These are phyloP conservation scores for Dicrurus megarhynchus DNA, from an alignment of 2,113 vertebrate species.

Conservation along the genomic window DNA sequence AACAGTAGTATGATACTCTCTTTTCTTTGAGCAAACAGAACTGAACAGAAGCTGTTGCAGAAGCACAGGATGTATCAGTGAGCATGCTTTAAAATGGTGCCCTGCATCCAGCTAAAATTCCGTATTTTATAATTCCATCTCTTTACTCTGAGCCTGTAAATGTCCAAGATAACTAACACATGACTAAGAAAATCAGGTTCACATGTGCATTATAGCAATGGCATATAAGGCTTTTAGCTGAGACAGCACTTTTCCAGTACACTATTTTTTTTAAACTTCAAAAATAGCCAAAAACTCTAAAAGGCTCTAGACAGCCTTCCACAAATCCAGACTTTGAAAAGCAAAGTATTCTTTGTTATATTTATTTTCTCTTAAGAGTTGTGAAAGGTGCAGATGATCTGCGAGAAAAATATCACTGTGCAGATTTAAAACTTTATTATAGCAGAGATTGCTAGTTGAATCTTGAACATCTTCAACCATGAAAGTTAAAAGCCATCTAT, in stretches of 20 bases:
- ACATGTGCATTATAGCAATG: background rate
- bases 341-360: background rate
- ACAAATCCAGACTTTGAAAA: background rate
- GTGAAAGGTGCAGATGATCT: background rate
- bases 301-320: background rate
- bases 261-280: background rate
- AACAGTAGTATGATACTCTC: constrained; percentile 46
- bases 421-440: background rate
- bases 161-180: background rate
- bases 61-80: background rate
- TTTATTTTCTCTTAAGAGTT: background rate
- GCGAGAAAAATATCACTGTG: background rate
- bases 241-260: background rate
- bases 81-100: background rate
- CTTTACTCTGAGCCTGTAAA: background rate
- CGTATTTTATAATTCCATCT: background rate
- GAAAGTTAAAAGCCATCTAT: background rate
- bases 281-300: background rate
- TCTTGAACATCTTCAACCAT: background rate
- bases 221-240: background rate
- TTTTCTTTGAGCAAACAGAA: constrained; percentile 48
- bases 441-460: background rate
- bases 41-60: constrained; percentile 59
- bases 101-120: background rate
- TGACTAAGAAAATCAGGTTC: background rate